Percentiles rank a stretch among this genome's conserved stretches.
phyloP scores from a whole-genome alignment of 2,888 invertebrate genomes.

The Icerya purchasi region DNA sequence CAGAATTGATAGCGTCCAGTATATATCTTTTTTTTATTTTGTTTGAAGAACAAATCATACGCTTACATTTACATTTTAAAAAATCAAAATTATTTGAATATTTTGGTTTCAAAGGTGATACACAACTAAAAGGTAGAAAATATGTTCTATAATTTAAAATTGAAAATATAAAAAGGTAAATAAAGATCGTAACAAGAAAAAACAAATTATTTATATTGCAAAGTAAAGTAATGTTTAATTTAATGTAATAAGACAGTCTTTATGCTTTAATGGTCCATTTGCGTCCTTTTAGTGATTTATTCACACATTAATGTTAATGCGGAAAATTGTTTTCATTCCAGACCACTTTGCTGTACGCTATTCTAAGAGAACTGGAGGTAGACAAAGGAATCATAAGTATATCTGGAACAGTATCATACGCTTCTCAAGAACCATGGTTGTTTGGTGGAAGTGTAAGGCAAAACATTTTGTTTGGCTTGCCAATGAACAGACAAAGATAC shows the following conservation, averaged over 20 bases:
- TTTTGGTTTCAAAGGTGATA: no score
- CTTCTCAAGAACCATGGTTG: constrained; percentile 73
- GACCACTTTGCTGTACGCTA: constrained; percentile 45
- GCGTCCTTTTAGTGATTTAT: neutral
- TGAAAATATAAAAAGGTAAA: no score
- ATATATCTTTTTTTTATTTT: no score
- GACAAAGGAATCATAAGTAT: constrained; percentile 39
- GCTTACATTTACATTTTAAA: no score
- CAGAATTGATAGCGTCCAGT: no score
- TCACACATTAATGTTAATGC: neutral
- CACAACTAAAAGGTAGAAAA: no score
- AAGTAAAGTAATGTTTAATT: neutral
- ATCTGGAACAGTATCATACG: constrained; percentile 51
- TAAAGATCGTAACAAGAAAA: no score
- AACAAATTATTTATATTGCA: neutral
- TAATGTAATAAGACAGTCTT: neutral
- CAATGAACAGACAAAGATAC: constrained; percentile 47
- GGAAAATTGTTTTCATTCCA: constrained; percentile 20
- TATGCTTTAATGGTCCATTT: no score
- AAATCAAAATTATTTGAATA: no score
- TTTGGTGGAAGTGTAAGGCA: constrained; percentile 67
- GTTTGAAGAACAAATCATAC: no score
- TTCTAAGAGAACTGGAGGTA: constrained; percentile 55
- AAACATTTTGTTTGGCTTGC: constrained; percentile 75
- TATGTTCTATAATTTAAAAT: no score